Conservation (phyloP, 2,888 invertebrate genomes). For the Ferrisia virgata region DNA sequence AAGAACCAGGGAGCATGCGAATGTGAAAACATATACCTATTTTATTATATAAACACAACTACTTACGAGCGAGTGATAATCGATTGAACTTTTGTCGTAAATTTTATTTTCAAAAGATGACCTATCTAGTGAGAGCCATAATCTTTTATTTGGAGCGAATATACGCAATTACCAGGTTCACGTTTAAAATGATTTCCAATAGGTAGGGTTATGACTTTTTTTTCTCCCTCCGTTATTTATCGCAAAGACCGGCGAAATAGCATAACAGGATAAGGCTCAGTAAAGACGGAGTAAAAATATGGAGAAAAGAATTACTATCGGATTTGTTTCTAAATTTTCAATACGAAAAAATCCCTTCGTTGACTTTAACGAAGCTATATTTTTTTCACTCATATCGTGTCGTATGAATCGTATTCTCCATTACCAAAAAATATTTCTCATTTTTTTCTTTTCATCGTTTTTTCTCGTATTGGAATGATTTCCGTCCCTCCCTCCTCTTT, state of each 20-base stretch:
- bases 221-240: not conserved
- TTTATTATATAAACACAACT: not conserved
- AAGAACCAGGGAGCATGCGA: not conserved
- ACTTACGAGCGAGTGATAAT: not conserved
- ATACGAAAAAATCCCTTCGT: not conserved
- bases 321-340: not conserved
- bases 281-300: not conserved
- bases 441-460: too few relatives aligned
- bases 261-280: too few relatives aligned
- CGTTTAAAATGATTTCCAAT: too few relatives aligned
- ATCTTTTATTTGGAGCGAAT: not conserved
- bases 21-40: not conserved
- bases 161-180: too few relatives aligned
- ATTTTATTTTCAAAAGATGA: not conserved
- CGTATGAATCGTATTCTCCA: too few relatives aligned
- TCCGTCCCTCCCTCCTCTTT: too few relatives aligned
- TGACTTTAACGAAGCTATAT: too few relatives aligned
- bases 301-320: not conserved
- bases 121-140: not conserved
- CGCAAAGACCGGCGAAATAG: too few relatives aligned
- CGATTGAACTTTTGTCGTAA: not conserved
- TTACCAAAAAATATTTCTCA: not conserved
- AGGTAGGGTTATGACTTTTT: not conserved
- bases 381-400: not conserved
- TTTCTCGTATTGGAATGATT: too few relatives aligned